phyloP scores from a whole-genome alignment of 2,113 vertebrate species.

The Nesospiza acunhae region DNA sequence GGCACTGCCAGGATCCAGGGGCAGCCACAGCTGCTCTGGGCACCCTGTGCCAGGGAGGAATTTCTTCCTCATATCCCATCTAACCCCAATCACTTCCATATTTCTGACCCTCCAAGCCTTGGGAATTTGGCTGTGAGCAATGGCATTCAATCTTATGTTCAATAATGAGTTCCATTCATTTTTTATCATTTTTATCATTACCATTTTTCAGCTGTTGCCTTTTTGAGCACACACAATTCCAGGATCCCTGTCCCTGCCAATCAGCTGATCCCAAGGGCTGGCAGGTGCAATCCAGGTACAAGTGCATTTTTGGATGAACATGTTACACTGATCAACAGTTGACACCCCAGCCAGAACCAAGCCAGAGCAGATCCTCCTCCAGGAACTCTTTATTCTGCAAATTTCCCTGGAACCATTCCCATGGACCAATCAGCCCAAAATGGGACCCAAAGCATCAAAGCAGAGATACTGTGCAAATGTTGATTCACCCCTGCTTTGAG shows the following conservation, averaged over 20 bases:
- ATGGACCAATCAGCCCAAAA: background rate
- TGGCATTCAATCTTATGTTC: fast-evolving
- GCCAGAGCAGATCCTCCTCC: background rate
- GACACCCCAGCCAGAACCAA: background rate
- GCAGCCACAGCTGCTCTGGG: background rate
- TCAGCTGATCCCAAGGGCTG: background rate
- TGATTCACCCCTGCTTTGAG: slow-evolving; percentile 46
- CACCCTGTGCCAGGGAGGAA: background rate
- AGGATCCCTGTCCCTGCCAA: background rate
- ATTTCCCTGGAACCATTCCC: background rate
- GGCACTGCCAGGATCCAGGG: background rate
- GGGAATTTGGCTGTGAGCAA: background rate
- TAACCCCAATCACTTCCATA: background rate
- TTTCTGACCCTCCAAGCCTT: background rate
- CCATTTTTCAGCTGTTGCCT: background rate
- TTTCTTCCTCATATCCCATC: background rate
- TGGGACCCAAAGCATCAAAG: slow-evolving; percentile 14
- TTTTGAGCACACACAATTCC: fast-evolving
- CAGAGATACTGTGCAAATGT: slow-evolving; percentile 14
- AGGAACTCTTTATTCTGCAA: background rate
- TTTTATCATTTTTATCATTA: background rate
- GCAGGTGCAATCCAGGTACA: background rate
- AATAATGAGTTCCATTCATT: background rate
- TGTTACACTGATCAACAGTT: background rate
- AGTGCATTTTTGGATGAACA: background rate